Percentiles rank a stretch among this genome's conserved stretches.
phyloP scores from a whole-genome alignment of 2,113 vertebrate genomes.

The Varanus komodoensis region DNA sequence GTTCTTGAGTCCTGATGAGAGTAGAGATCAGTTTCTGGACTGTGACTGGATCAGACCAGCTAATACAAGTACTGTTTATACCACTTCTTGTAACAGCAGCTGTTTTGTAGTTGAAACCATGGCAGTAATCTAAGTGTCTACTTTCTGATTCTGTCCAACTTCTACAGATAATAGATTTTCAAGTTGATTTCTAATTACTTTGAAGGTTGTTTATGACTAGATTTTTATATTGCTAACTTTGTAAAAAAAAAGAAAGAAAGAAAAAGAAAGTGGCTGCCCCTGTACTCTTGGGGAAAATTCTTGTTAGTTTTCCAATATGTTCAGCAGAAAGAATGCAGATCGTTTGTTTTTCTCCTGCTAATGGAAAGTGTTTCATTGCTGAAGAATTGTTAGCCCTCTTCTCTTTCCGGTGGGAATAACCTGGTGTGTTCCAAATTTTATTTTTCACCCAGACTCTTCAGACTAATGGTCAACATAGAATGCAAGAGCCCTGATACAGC shows the following conservation, averaged over 20 bases:
- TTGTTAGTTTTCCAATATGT: conserved; percentile 50
- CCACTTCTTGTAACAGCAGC: conserved; percentile 67
- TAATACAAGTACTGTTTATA: conserved; percentile 64
- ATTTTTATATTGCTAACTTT: conserved; percentile 82
- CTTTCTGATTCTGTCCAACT: conserved; percentile 74
- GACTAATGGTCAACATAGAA: conserved; percentile 45
- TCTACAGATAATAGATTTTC: conserved; percentile 73
- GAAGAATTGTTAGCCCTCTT: conserved; percentile 44
- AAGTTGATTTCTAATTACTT: conserved; percentile 79
- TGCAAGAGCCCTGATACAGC: not conserved
- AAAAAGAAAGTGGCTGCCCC: conserved; percentile 75
- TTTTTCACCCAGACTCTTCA: conserved; percentile 48
- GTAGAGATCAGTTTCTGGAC: conserved; percentile 75
- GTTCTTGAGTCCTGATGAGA: conserved; percentile 76
- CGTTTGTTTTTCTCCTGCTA: conserved; percentile 42
- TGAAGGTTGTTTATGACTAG: conserved; percentile 81
- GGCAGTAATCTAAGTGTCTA: conserved; percentile 78
- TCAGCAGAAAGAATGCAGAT: conserved; percentile 59
- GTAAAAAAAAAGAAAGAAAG: conserved; percentile 73
- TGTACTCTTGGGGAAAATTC: conserved; percentile 66
- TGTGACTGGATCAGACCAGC: conserved; percentile 70
- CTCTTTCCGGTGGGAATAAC: conserved; percentile 49
- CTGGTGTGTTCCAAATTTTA: conserved; percentile 23
- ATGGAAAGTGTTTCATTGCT: conserved; percentile 49
- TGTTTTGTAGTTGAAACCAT: conserved; percentile 75